These are phyloP conservation scores for Raja brachyura DNA, from an alignment of 2,113 vertebrate species.

Conservation along the genomic window DNA sequence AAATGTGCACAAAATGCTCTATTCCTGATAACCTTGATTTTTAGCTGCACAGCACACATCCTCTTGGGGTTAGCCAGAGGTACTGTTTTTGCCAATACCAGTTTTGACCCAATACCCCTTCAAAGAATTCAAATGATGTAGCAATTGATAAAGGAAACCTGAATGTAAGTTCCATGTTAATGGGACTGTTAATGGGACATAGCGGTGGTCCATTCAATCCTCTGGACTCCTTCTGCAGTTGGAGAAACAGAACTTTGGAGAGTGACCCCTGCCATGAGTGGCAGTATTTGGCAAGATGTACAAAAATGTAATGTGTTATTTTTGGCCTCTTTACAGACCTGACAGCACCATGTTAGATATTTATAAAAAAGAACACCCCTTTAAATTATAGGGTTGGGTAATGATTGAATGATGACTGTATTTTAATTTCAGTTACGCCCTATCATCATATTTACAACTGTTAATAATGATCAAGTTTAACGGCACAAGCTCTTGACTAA, in stretches of 20 bases:
- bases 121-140: not conserved
- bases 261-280: too few species aligned
- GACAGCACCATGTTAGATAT: not conserved
- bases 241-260: not conserved
- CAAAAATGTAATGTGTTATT: not conserved
- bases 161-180: too few species aligned
- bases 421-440: not conserved
- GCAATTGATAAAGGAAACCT: not conserved
- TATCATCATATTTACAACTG: too few species aligned
- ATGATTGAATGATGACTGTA: not conserved
- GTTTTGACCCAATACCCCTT: not conserved
- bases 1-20: too few species aligned
- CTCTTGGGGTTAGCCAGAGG: too few species aligned
- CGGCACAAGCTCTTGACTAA: not conserved
- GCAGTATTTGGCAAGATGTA: not conserved
- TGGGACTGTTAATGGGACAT: not conserved
- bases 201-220: not conserved
- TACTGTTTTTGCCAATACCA: not conserved
- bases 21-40: too few species aligned
- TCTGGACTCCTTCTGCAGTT: not conserved
- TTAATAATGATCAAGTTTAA: slow-evolving; percentile 11
- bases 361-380: not conserved
- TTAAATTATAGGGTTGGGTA: not conserved
- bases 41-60: too few species aligned
- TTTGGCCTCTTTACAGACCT: not conserved